Conservation (phyloP, 1,140 invertebrate species). For the Hesperophylax magnus region DNA sequence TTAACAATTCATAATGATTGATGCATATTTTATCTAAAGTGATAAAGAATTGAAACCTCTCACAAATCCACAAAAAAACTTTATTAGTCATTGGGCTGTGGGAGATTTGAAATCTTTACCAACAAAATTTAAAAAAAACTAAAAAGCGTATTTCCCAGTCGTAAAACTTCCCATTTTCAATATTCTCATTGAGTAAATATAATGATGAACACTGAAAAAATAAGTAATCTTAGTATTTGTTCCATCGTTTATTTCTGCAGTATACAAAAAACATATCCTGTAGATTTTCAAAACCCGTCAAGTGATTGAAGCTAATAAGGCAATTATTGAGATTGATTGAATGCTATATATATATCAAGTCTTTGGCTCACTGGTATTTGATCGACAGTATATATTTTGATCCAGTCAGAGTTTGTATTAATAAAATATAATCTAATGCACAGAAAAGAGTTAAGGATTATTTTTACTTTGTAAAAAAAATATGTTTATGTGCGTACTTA, state of each 20-base stretch:
- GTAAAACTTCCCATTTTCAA: constrained; percentile 5
- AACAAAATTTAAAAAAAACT: background rate
- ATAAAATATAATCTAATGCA: no score
- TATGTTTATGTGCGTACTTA: no score
- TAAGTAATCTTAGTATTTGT: no score
- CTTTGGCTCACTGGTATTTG: background rate
- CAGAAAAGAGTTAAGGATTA: no score
- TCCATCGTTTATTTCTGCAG: background rate
- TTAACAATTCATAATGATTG: no score
- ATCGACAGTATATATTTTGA: no score
- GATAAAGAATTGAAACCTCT: no score
- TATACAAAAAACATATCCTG: constrained; percentile 1
- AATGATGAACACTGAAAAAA: no score
- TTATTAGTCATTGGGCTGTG: background rate
- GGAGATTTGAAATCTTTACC: background rate
- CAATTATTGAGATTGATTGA: constrained; percentile 20
- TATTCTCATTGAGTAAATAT: no score
- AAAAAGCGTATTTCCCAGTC: background rate
- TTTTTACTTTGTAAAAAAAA: no score
- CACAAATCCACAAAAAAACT: background rate
- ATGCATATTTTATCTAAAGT: no score
- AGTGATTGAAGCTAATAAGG: background rate
- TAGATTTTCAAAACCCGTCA: background rate
- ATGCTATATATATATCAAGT: background rate
- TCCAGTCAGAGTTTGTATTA: no score